Evolutionary conservation across 2,113 vertebrate species (phyloP).

Genomic region (Capreolus pygargus): DNA sequence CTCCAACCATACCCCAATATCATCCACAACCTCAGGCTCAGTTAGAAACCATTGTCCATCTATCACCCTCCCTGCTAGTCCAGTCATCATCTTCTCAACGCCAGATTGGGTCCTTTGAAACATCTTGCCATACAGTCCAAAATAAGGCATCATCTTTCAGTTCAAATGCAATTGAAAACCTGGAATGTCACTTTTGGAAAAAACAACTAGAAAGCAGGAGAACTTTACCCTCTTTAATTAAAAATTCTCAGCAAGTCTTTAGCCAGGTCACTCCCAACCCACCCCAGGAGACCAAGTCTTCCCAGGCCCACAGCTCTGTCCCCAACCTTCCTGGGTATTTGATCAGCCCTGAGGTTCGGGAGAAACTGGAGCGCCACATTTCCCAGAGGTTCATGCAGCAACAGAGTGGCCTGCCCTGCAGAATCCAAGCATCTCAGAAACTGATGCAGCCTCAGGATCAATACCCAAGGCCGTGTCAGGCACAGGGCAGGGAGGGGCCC

Average conservation of each 20-base stretch:
- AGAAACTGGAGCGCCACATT: neutral
- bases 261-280: too few species aligned
- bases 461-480: neutral
- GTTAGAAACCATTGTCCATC: neutral
- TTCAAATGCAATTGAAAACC: too few species aligned
- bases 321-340: neutral
- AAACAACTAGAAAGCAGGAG: neutral
- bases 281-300: neutral
- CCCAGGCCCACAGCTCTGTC: neutral
- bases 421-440: neutral
- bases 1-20: neutral
- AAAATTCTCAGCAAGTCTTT: too few species aligned
- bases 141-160: accelerated
- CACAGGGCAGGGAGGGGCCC: neutral
- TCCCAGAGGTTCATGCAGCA: neutral
- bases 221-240: too few species aligned
- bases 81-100: neutral
- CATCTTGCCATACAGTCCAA: accelerated
- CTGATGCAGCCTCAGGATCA: neutral
- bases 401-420: neutral
- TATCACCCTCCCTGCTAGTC: neutral
- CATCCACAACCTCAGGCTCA: neutral
- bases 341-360: neutral
- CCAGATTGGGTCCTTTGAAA: neutral
- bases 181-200: neutral